Base-by-base conservation (phyloP, 2,888 invertebrate genomes). In the Scelioninae gen. 1 region DNA sequence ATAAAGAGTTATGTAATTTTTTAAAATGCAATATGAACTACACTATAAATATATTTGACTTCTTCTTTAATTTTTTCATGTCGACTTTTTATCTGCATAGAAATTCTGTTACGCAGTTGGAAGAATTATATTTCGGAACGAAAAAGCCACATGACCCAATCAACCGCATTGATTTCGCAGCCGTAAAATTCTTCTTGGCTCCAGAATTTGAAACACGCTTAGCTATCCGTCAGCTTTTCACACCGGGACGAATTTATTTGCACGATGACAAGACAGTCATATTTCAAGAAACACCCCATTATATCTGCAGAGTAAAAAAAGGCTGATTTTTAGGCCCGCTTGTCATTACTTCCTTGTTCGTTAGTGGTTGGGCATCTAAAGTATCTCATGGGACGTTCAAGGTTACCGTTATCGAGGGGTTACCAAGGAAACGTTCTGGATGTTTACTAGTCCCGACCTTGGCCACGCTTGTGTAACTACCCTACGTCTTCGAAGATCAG, bases 361-460 rank as follows among this genome's bases (percentile, higher is more conserved):
- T n/a, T 15, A 32, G 34, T 43, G 43, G 58, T 15, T 43, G 63
- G 43, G 43, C 55, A 69, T 81, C 75, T 76, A 71, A 65, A 76
- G 81, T 82, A 62, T 86, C 82, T 74, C 82, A 58, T 80, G 84
- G 84, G 84, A 83, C 65, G 84, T 82, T 85, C 86, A 87, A 89
- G 86, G 88, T 87, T 85, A 84, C 68, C 60, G 71, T 85, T 85
- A 55, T 56, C 60, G 84, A 74, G 85, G 88, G 88, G 87, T 90
- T 89, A 86, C 89, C 89, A 89, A 86, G 90, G 90, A 86, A 88
- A 90, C 89, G 86, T 84, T 82, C 84, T 77, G 86, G 72, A 85
- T 87, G 87, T 89, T 90, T 89, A 87, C 86, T 85, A 87, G 87
- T 87, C 89, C 89, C 90, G 91, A 91, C 91, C 91, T 91, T 91